Evolutionary conservation across 2,888 invertebrate genomes (phyloP), one percentile per base, ranked within the genome.

Genomic region (Lydus trimaculatus): DNA sequence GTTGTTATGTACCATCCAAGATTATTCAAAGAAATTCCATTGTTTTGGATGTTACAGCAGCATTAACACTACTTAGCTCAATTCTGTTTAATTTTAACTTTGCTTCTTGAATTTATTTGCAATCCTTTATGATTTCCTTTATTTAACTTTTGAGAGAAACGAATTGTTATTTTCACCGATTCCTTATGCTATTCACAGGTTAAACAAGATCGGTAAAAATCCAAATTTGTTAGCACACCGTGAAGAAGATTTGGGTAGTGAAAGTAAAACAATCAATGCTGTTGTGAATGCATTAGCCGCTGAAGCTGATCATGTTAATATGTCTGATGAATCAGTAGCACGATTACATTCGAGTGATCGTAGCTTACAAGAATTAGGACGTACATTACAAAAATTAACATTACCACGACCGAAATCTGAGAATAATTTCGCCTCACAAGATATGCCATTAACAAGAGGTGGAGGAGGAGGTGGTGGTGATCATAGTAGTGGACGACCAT

Each of bases 181-280:
- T 9, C 7, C 9, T 36, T 15, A 13, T 36, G 13, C 13, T 13
- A 36, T 36, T 15, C 15, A 3, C 36, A 85, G 86, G 85, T 79
- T 98, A 80, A 98, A 98, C 88, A 99, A 98, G 88, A 98, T 98
- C 85, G 98, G 98, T 78, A 98, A 98, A 88, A 98, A 98, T 87
- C 98, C 98, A 64, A 96, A 95, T 85, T 90, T 97, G 80, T 94
- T 97, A 82, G 91, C 93, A 80, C 94, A 95, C 82, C 90, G 93
- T 72, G 92, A 92, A 81, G 90, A 90, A 81, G 90, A 90, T 82
- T 86, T 89, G 66, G 90, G 89, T 58, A 89, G 89, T 66, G 90
- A 93, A 85, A 91, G 92, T 83, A 93, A 92, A 87, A 95, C 95
- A 75, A 96, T 97, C 85, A 96, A 94, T 85, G 96, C 96, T 63